phyloP scores from a whole-genome alignment of 2,888 invertebrate genomes.

The Epinotia bilunana region DNA sequence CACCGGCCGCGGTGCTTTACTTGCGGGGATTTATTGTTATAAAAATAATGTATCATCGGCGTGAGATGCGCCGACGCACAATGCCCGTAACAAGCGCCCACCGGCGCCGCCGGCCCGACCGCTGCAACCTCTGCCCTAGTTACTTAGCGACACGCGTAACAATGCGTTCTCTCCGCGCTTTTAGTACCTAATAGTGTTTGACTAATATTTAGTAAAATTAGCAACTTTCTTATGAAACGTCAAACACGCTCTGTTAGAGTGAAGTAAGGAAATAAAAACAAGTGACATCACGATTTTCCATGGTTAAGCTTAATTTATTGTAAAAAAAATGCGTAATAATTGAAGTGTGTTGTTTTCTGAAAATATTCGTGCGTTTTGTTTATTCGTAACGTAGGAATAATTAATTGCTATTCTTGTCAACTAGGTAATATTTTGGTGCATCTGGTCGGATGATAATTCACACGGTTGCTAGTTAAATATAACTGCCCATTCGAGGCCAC shows the following conservation, averaged over 20 bases:
- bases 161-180: not conserved
- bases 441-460: not conserved
- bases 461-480: not conserved
- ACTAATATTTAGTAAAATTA: too few relatives aligned
- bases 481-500: too few relatives aligned
- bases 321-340: too few relatives aligned
- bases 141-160: slow-evolving; percentile 4
- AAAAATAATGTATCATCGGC: slow-evolving; percentile 84
- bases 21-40: slow-evolving; percentile 83
- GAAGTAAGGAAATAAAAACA: too few relatives aligned
- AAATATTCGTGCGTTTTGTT: too few relatives aligned
- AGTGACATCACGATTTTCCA: too few relatives aligned
- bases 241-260: too few relatives aligned
- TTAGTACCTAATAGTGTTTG: not conserved
- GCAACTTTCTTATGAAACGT: too few relatives aligned
- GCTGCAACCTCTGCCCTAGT: slow-evolving; percentile 26
- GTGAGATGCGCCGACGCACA: slow-evolving; percentile 67
- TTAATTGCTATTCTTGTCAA: too few relatives aligned
- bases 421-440: not conserved
- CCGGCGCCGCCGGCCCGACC: slow-evolving; percentile 8
- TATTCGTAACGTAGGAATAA: too few relatives aligned
- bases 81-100: slow-evolving; percentile 77
- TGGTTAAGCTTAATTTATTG: too few relatives aligned
- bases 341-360: too few relatives aligned
- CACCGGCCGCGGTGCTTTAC: slow-evolving; percentile 81